Evolutionary conservation across 2,888 invertebrate species (phyloP), one percentile per base, ranked within the genome.

Genomic region (Neocrepidodera transversa): DNA sequence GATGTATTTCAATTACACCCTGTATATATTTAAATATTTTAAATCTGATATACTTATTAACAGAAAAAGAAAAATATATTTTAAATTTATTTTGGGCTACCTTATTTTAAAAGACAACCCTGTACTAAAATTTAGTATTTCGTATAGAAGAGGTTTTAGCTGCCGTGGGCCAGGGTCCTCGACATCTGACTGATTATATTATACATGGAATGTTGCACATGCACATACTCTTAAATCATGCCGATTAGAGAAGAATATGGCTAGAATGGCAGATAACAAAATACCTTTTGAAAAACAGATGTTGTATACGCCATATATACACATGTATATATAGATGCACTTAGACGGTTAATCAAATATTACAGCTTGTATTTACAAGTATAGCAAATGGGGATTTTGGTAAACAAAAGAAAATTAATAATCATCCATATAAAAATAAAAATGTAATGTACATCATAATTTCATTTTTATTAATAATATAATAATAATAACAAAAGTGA

Each of bases 181-280:
- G 13, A 35, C 35, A 35, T 35, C 35, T 35, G 35, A 35, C 35
- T 13, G 35, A 35, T 35, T 35, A n/a, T n/a, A n/a, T n/a, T n/a
- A 30, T 10, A 17, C 16, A 14, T n/a, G 17, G 40, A 40, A 20
- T 40, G 20, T 40, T 40, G 40, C 17, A 40, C 18, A 18, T 40
- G 40, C 40, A 40, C 14, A 18, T 17, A 18, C 40, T 40, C 40
- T 17, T 40, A 40, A 40, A 40, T 40, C 40, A 40, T 40, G 40
- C 10, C 18, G 40, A 40, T 40, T 40, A 40, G 18, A 40, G 14
- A 8, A 40, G 40, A 18, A 18, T n/a, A 6, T 4, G 40, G 2
- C 8, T n/a, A 17, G 40, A 20, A 40, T 40, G 40, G 40, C 40
- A 40, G 40, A 40, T 40, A 40, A 40, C 18, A 40, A 40, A 40